Conservation (phyloP, 2,888 invertebrate genomes). For the Limenitis camilla region DNA sequence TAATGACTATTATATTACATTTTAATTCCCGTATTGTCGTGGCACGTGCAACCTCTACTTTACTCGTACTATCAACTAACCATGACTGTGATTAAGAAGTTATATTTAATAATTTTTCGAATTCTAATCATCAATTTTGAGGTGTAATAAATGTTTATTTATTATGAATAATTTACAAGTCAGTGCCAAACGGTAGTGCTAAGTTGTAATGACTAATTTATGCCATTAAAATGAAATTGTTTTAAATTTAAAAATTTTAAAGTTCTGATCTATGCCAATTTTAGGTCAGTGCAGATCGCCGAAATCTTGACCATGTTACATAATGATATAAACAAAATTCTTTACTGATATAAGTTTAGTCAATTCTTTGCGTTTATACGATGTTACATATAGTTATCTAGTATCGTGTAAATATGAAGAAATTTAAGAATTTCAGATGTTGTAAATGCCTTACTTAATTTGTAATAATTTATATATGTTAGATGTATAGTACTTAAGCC, state of each 20-base stretch:
- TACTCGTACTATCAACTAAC: conserved; percentile 43
- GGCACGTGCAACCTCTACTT: conserved; percentile 61
- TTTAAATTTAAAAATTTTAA: conserved; percentile 53
- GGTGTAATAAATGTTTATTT: conserved; percentile 30
- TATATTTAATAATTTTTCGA: conserved; percentile 54
- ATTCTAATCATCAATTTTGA: conserved; percentile 46
- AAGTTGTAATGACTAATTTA: conserved; percentile 61
- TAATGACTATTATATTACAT: conserved; percentile 54
- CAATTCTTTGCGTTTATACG: conserved; percentile 70
- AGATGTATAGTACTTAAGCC: conserved; percentile 76
- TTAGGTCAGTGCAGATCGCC: conserved; percentile 64
- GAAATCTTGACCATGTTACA: conserved; percentile 71
- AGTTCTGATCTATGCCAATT: conserved; percentile 50
- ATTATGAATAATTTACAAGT: conserved; percentile 49
- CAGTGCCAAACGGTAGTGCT: conserved; percentile 73
- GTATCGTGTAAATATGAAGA: conserved; percentile 69
- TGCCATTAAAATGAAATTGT: conserved; percentile 58
- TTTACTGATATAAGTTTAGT: conserved; percentile 73
- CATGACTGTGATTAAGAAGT: conserved; percentile 70
- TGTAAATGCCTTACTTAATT: conserved; percentile 75
- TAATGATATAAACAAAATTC: conserved; percentile 57
- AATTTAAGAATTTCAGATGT: conserved; percentile 69
- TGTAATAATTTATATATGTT: conserved; percentile 75
- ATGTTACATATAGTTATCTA: conserved; percentile 54
- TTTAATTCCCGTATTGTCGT: conserved; percentile 56